phyloP scores from a whole-genome alignment of 2,113 vertebrate species.

The Tenebrosternarchus preto region DNA sequence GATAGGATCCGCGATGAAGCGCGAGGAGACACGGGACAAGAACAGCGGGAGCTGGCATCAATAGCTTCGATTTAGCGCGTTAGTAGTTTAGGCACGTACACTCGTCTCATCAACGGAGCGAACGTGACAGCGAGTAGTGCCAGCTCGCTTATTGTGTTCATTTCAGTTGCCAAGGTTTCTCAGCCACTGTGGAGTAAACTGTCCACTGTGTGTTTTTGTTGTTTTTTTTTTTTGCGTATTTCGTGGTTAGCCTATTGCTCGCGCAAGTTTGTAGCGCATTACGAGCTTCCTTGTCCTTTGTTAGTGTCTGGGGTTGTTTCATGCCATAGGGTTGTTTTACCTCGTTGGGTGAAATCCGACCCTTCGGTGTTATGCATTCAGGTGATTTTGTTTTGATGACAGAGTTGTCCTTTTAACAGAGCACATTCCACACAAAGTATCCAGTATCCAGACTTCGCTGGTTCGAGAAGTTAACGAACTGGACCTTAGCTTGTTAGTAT shows the following conservation, averaged over 20 bases:
- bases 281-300: background rate
- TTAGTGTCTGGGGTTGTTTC: constrained; percentile 2
- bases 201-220: background rate
- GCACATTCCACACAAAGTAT: constrained; percentile 19
- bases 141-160: background rate
- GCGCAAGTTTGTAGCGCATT: background rate
- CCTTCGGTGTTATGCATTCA: background rate
- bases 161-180: background rate
- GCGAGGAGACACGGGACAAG: too few relatives aligned
- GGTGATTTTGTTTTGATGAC: constrained; percentile 19
- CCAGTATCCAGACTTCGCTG: background rate
- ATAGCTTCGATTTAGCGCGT: background rate
- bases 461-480: background rate
- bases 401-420: constrained; percentile 16
- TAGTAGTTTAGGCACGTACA: constrained; percentile 37
- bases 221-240: too few relatives aligned
- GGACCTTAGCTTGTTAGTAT: background rate
- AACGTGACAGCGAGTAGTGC: constrained; percentile 18
- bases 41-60: too few relatives aligned
- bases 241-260: background rate
- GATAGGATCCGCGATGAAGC: too few relatives aligned
- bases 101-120: constrained; percentile 1
- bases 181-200: background rate
- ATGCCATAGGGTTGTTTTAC: background rate
- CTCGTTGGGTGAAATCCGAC: background rate